phyloP scores from a whole-genome alignment of 2,113 vertebrate genomes.

The Centropus bengalensis region DNA sequence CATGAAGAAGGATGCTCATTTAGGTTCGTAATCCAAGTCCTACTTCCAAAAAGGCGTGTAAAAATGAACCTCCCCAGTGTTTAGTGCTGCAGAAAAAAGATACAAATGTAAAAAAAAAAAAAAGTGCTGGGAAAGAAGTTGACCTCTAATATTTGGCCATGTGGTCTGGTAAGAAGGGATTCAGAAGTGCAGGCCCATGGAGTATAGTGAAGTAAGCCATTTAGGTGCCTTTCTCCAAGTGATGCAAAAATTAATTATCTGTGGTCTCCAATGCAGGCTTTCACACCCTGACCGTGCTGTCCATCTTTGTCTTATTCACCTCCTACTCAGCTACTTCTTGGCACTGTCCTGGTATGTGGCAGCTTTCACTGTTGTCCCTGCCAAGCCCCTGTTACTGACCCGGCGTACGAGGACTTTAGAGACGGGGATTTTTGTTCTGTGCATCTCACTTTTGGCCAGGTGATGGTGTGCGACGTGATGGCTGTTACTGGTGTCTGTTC shows the following conservation, averaged over 20 bases:
- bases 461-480: conserved; percentile 79
- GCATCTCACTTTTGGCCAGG: conserved; percentile 83
- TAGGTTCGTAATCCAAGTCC: conserved; percentile 65
- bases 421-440: conserved; percentile 94
- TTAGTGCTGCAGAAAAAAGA: conserved; percentile 59
- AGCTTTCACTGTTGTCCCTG: conserved; percentile 75
- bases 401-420: conserved; percentile 93
- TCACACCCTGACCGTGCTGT: not conserved
- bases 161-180: conserved; percentile 23
- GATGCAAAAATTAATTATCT: conserved; percentile 8
- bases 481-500: conserved; percentile 75
- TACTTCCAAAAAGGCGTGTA: conserved; percentile 76
- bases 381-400: conserved; percentile 83
- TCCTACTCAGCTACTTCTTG: conserved; percentile 83
- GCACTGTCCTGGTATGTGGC: conserved; percentile 74
- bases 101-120: conserved; percentile 50
- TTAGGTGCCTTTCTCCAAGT: conserved; percentile 35
- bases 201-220: not conserved
- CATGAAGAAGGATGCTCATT: conserved; percentile 11
- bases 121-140: conserved; percentile 75
- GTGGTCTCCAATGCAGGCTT: conserved; percentile 6
- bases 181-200: conserved; percentile 19
- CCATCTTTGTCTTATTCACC: not conserved
- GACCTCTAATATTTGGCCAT: not conserved
- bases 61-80: conserved; percentile 69